Evolutionary conservation across 2,797 vertebrate genomes (phyloP).

Genomic region (Anguilla pacifica): DNA sequence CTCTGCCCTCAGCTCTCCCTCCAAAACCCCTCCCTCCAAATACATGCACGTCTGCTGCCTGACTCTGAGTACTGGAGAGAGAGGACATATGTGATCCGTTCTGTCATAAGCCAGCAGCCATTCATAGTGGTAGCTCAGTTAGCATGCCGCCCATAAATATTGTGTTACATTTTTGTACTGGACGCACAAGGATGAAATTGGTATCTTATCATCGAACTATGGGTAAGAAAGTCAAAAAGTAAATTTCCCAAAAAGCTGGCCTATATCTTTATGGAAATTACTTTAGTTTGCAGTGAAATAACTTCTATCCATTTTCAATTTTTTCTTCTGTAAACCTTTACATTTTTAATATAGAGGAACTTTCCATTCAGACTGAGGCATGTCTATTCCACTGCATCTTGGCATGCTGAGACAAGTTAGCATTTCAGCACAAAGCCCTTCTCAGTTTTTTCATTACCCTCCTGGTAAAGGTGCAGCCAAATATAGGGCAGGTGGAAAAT

Average conservation of each 20-base stretch:
- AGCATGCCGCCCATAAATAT: too few species aligned
- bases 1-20: too few species aligned
- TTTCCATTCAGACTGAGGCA: slow-evolving; percentile 27
- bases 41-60: too few species aligned
- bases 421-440: slow-evolving; percentile 16
- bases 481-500: slow-evolving; percentile 18
- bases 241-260: background rate
- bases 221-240: too few species aligned
- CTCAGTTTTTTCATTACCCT: background rate
- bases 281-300: background rate
- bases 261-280: background rate
- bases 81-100: too few species aligned
- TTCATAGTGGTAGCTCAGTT: too few species aligned
- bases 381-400: background rate
- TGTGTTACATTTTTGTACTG: too few species aligned
- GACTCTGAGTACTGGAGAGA: too few species aligned
- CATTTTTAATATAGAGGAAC: background rate
- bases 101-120: too few species aligned
- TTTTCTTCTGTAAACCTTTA: background rate
- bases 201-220: too few species aligned
- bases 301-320: background rate
- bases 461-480: background rate
- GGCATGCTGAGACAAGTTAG: background rate
- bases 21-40: too few species aligned
- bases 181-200: too few species aligned